These are phyloP conservation scores for Anarhynchus alexandrinus DNA, from an alignment of 2,113 vertebrate species.

Conservation along the genomic window DNA sequence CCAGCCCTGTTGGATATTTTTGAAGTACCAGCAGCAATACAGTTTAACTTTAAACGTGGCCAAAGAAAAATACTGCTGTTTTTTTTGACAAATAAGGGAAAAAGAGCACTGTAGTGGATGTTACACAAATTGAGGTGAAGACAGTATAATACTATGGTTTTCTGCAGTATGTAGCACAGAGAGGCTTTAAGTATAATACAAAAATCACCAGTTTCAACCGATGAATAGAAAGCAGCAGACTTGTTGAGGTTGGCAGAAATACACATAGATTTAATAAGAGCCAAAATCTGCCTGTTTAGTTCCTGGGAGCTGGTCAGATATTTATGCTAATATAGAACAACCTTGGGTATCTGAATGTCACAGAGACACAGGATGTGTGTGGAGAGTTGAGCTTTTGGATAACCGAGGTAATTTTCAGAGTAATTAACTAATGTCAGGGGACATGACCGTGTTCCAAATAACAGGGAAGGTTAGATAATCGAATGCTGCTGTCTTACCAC, in stretches of 20 bases:
- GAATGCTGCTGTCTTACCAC: conserved; percentile 49
- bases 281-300: not conserved
- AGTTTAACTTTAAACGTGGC: not conserved
- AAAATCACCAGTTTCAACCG: not conserved
- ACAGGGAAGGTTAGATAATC: conserved; percentile 55
- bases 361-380: conserved; percentile 28
- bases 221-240: not conserved
- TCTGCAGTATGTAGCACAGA: not conserved
- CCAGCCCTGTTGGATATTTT: not conserved
- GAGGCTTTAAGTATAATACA: not conserved
- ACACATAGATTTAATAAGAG: not conserved
- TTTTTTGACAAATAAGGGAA: not conserved
- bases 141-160: not conserved
- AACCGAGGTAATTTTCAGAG: conserved; percentile 64
- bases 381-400: conserved; percentile 50
- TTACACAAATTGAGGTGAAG: not conserved
- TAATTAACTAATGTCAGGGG: conserved; percentile 63
- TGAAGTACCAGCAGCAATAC: not conserved
- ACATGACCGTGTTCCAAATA: conserved; percentile 52
- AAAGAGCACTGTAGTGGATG: not conserved
- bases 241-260: not conserved
- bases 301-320: conserved; percentile 42
- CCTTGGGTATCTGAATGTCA: conserved; percentile 61
- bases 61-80: not conserved
- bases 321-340: conserved; percentile 52